Evolutionary conservation across 2,797 vertebrate genomes (phyloP).

Genomic region (Enteromius fasciolatus): DNA sequence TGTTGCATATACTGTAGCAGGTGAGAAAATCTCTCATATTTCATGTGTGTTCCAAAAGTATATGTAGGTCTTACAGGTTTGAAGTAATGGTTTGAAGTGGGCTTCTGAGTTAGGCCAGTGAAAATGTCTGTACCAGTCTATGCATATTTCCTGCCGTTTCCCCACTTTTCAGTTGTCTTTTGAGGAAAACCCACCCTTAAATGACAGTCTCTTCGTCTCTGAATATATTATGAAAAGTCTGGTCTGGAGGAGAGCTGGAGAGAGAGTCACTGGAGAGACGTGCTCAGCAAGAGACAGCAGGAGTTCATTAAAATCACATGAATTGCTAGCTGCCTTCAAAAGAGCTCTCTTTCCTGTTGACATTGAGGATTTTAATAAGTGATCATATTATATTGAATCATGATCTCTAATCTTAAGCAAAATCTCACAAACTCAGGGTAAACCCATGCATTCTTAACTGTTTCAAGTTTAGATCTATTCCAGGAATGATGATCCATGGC

Average conservation of each 20-base stretch:
- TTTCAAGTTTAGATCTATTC: conserved; percentile 6
- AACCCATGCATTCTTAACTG: conserved; percentile 1
- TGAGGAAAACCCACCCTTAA: neutral
- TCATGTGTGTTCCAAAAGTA: too few relatives aligned
- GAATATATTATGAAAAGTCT: too few relatives aligned
- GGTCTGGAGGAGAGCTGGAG: neutral
- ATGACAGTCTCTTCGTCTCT: neutral
- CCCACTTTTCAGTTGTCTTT: neutral
- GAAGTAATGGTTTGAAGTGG: too few relatives aligned
- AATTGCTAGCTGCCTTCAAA: conserved; percentile 10
- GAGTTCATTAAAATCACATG: conserved; percentile 34
- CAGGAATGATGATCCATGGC: neutral
- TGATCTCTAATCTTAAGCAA: neutral
- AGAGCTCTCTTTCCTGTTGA: conserved; percentile 7
- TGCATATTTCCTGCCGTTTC: neutral
- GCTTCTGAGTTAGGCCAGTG: neutral
- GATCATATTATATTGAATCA: neutral
- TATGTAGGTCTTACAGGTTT: too few relatives aligned
- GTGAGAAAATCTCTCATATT: too few relatives aligned
- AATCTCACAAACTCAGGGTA: neutral
- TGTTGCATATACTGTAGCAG: too few relatives aligned
- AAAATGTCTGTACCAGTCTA: neutral
- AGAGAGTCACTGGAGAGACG: neutral
- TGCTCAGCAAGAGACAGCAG: conserved; percentile 25
- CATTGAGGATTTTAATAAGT: conserved; percentile 11